phyloP scores from a whole-genome alignment of 2,888 invertebrate species.

The Apamea sordens region DNA sequence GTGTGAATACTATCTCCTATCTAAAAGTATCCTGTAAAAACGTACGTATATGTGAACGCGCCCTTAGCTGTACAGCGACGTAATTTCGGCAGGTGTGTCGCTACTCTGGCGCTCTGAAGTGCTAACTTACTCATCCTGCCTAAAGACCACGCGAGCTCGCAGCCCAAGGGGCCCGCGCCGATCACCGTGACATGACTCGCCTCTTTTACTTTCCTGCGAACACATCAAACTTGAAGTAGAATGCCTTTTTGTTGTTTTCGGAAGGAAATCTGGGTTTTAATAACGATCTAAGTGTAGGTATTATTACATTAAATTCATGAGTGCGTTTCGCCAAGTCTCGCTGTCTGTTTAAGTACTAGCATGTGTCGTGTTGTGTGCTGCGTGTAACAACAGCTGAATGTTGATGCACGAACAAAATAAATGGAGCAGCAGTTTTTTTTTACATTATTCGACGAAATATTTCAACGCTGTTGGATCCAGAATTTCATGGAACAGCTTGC shows the following conservation, averaged over 20 bases:
- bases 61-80: not conserved
- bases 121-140: slow-evolving; percentile 79
- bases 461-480: not conserved
- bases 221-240: not conserved
- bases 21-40: too few species aligned
- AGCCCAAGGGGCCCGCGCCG: slow-evolving; percentile 82
- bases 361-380: not conserved
- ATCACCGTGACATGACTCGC: slow-evolving; percentile 80
- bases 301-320: not conserved
- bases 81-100: not conserved
- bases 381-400: not conserved
- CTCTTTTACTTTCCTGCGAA: slow-evolving; percentile 75
- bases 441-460: not conserved
- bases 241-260: not conserved
- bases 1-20: too few species aligned
- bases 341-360: not conserved
- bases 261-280: not conserved
- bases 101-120: not conserved
- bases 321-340: not conserved
- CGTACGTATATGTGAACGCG: too few species aligned
- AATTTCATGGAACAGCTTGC: not conserved
- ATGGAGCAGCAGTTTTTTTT: not conserved
- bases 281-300: too few species aligned
- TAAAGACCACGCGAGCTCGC: slow-evolving; percentile 83
- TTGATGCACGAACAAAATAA: not conserved